phyloP scores from a whole-genome alignment of 2,888 invertebrate genomes.

The Oscheius sp. region DNA sequence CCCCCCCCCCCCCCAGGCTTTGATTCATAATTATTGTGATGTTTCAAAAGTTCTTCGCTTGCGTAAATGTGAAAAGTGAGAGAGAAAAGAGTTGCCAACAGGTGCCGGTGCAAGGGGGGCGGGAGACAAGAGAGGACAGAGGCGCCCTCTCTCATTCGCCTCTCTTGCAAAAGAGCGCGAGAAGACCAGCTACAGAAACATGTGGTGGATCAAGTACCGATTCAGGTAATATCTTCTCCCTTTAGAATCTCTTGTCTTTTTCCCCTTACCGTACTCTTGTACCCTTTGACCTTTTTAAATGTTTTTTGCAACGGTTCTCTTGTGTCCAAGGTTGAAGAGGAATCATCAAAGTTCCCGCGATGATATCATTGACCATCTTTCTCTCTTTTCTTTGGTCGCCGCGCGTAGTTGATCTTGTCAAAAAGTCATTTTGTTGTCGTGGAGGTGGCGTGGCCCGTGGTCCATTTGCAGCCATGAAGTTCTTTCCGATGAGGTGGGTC shows the following conservation, averaged over 20 bases:
- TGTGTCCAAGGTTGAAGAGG: not conserved
- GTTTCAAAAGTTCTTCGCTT: too few species aligned
- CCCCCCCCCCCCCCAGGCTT: too few species aligned
- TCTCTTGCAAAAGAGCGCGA: not conserved
- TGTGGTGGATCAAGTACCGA: slow-evolving; percentile 15
- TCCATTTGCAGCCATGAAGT: not conserved
- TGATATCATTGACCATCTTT: slow-evolving; percentile 19
- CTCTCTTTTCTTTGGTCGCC: not conserved
- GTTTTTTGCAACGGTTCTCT: not conserved
- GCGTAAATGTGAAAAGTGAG: too few species aligned
- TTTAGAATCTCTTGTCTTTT: not conserved
- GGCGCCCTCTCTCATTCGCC: slow-evolving; percentile 8
- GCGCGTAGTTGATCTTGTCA: not conserved
- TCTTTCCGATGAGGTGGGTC: not conserved
- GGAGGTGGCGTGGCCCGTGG: not conserved
- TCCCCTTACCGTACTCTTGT: not conserved
- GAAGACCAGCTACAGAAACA: slow-evolving; percentile 1
- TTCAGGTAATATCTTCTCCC: slow-evolving; percentile 1
- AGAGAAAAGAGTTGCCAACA: not conserved
- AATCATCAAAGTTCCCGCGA: slow-evolving; percentile 20
- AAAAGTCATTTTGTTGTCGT: too few species aligned
- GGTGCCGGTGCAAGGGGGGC: slow-evolving; percentile 4
- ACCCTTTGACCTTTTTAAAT: not conserved
- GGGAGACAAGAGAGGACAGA: slow-evolving; percentile 3
- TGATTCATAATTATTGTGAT: too few species aligned